Base-by-base conservation (phyloP, 2,113 vertebrate genomes). In the Percina caprodes region DNA sequence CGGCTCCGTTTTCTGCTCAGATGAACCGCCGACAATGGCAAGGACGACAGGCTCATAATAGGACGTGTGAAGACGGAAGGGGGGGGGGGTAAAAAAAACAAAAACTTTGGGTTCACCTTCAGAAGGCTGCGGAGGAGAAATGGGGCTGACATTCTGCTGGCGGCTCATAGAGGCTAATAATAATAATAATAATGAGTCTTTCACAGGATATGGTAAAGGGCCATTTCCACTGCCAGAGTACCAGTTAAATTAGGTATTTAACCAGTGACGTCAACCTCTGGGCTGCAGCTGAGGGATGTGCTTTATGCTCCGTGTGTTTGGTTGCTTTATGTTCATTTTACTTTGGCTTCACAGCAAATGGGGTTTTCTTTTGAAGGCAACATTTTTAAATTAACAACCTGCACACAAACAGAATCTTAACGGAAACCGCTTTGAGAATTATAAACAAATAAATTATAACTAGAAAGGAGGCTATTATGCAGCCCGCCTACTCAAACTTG, bases 1-100 rank as follows among this genome's bases (percentile, higher is more conserved):
- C 75, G 26, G 86, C 82, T 88, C 61, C 0, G 45, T 66, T 88
- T 85, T 81, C 83, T 66, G 70, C 78, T 83, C 71, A 54, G 77
- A 82, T 51, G 21, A 79, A 80, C 45, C 56, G 7, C 46, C 78
- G 5, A 68, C 84, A 74, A 77, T 7, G 71, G 61, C 73, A 23
- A 79, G 49, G 12, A 84, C 68, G 30, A 12, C 54, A 24, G 76
- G 26, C 58, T 52, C 30, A 33, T 79, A 83, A 21, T 0, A 61
- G 67, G 67, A 19, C 39, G 61, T 30, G 18, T 0, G 11, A 30
- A 14, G 18, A 11, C 6, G 59, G 51, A 39, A 6, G 19, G 8
- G 24, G 23, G 26, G 6, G 33, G 12, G 26, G 6, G 33, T 6
- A 2, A 13, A 8, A 18, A 7, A 35, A 39, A 39, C 35, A 39